phyloP scores from a whole-genome alignment of 2,888 invertebrate species.

The Sericinus montela region DNA sequence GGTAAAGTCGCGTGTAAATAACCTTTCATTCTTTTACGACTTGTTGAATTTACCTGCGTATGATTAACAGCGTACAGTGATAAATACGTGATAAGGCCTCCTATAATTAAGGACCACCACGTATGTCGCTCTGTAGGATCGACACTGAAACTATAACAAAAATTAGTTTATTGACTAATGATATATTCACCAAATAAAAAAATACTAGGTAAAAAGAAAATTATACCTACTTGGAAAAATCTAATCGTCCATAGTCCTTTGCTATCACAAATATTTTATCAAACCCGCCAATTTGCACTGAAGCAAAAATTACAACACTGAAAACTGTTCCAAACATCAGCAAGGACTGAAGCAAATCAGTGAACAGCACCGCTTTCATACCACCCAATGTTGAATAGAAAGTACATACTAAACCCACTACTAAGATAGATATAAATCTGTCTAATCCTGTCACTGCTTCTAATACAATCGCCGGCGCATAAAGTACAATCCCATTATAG shows the following conservation, averaged over 20 bases:
- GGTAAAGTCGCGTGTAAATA: not conserved
- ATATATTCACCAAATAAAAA: too few species aligned
- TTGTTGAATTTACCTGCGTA: constrained; percentile 74
- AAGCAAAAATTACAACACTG: constrained; percentile 87
- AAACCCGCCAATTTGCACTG: constrained; percentile 84
- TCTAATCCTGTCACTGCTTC: constrained; percentile 91
- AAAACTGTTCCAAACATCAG: constrained; percentile 92
- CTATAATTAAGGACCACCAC: constrained; percentile 89
- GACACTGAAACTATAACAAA: constrained; percentile 80
- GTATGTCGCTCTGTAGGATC: constrained; percentile 92
- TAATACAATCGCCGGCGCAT: constrained; percentile 94
- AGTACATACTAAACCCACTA: constrained; percentile 88
- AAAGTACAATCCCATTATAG: constrained; percentile 94
- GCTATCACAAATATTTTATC: constrained; percentile 86
- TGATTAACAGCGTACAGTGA: constrained; percentile 94
- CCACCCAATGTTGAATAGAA: constrained; percentile 94
- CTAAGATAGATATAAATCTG: constrained; percentile 84
- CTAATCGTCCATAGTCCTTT: constrained; percentile 82
- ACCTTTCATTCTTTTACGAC: not conserved
- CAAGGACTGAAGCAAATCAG: constrained; percentile 90
- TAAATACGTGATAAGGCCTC: constrained; percentile 89
- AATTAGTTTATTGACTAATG: too few species aligned
- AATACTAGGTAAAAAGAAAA: not conserved
- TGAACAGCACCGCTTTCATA: constrained; percentile 93
- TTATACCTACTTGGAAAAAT: constrained; percentile 82